Conservation (phyloP, 2,888 invertebrate species). For the Pristionchus japonicus region DNA sequence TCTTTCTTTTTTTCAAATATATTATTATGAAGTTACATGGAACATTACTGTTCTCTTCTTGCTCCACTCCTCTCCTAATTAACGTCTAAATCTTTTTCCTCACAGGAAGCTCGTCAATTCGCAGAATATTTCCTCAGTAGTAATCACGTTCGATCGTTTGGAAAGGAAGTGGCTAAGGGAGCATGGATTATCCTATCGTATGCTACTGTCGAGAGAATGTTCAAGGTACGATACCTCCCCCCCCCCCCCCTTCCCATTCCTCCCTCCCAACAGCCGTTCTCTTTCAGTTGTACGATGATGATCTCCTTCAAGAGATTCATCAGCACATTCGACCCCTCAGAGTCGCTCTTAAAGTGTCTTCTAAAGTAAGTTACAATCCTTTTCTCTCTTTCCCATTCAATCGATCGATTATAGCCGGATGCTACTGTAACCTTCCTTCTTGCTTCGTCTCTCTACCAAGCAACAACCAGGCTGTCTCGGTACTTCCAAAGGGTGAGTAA, state of each 20-base stretch:
- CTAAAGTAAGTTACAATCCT: background rate
- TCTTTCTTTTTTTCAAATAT: background rate
- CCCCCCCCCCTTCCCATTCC: background rate
- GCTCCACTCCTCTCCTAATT: background rate
- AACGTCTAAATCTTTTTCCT: background rate
- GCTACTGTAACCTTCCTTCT: constrained; percentile 53
- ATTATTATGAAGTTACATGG: too few relatives aligned
- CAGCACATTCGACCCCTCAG: constrained; percentile 29
- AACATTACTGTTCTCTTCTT: background rate
- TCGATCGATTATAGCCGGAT: constrained; percentile 3
- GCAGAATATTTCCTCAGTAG: constrained; percentile 35
- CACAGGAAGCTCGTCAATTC: background rate
- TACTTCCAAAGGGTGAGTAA: constrained; percentile 46
- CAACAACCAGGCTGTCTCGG: constrained; percentile 54
- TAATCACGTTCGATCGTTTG: background rate
- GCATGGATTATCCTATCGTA: constrained; percentile 26
- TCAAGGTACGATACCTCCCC: background rate
- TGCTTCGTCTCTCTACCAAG: constrained; percentile 56
- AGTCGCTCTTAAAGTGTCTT: background rate
- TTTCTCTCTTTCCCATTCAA: background rate
- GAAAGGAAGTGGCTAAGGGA: background rate
- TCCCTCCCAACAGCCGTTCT: background rate
- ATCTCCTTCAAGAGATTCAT: constrained; percentile 1
- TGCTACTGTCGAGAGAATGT: background rate
- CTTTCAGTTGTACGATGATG: constrained; percentile 45